Evolutionary conservation across 2,888 invertebrate species (phyloP).

Genomic region (Rosalia funebris): DNA sequence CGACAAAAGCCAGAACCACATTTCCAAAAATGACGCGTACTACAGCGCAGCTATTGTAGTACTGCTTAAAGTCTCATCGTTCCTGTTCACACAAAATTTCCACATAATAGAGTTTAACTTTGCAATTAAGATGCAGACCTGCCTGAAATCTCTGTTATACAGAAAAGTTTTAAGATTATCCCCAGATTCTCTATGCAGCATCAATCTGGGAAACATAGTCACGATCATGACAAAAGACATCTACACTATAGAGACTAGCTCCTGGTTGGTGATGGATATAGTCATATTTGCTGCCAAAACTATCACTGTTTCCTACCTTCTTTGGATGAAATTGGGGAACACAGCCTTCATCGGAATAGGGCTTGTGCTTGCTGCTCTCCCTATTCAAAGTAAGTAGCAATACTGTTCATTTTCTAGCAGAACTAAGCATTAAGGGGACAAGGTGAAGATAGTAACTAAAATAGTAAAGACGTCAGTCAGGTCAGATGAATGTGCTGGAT

Average conservation of each 20-base stretch:
- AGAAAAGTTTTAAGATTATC: slow-evolving; percentile 68
- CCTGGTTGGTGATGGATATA: slow-evolving; percentile 75
- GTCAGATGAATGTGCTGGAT: too few relatives aligned
- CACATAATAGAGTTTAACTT: slow-evolving; percentile 55
- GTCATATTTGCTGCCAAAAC: slow-evolving; percentile 82
- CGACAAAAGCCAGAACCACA: slow-evolving; percentile 64
- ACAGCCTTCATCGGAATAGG: slow-evolving; percentile 66
- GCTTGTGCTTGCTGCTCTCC: slow-evolving; percentile 63
- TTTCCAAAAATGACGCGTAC: slow-evolving; percentile 70
- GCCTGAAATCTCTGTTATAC: slow-evolving; percentile 83
- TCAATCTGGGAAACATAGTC: slow-evolving; percentile 71
- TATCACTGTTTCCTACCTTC: slow-evolving; percentile 79
- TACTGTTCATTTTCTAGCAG: too few relatives aligned
- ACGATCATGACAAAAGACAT: slow-evolving; percentile 95
- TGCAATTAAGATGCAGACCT: slow-evolving; percentile 83
- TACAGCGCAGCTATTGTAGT: slow-evolving; percentile 75
- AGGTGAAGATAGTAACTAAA: too few relatives aligned
- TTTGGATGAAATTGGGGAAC: slow-evolving; percentile 70
- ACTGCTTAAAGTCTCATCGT: slow-evolving; percentile 66
- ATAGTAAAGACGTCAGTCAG: too few relatives aligned
- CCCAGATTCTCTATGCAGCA: slow-evolving; percentile 65
- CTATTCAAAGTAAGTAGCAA: slow-evolving; percentile 50
- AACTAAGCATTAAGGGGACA: too few relatives aligned
- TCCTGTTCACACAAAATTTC: slow-evolving; percentile 73
- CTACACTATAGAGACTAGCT: slow-evolving; percentile 89